Percentiles rank a stretch among this genome's conserved stretches.
These are phyloP conservation scores for Drosophila flavopinicola DNA, from an alignment of 2,888 invertebrate species.

Conservation along the genomic window DNA sequence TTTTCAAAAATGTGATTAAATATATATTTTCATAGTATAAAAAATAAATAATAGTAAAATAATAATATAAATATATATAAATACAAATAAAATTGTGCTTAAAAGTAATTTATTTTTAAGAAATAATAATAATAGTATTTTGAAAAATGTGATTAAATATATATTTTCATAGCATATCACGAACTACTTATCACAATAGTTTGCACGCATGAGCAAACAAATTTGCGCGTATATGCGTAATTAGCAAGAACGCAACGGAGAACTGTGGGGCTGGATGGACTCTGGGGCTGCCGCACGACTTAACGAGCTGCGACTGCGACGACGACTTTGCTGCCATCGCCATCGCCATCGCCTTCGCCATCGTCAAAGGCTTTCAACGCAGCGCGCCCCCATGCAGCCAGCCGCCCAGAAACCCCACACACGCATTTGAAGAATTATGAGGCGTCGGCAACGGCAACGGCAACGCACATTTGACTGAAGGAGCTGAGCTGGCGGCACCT, in stretches of 20 bases:
- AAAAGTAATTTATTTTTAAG: background rate
- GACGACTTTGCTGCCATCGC: slow-evolving; percentile 6
- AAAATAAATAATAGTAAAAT: no score
- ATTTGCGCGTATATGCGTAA: slow-evolving; percentile 63
- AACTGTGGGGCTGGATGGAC: slow-evolving; percentile 44
- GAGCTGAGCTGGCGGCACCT: slow-evolving; percentile 58
- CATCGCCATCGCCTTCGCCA: slow-evolving; percentile 26
- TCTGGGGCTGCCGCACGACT: slow-evolving; percentile 54
- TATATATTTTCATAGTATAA: background rate
- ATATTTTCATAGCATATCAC: background rate
- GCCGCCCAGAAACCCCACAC: slow-evolving; percentile 65
- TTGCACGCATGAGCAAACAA: slow-evolving; percentile 36
- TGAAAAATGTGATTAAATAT: background rate
- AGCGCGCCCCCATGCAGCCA: slow-evolving; percentile 54
- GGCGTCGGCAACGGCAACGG: slow-evolving; percentile 53
- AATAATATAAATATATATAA: no score
- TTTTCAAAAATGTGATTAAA: background rate
- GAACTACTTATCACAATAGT: slow-evolving; percentile 1
- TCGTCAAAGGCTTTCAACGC: slow-evolving; percentile 67
- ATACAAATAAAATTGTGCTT: no score
- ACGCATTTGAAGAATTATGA: slow-evolving; percentile 77
- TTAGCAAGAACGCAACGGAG: slow-evolving; percentile 72
- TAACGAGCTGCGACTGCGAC: slow-evolving; percentile 67
- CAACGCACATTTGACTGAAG: slow-evolving; percentile 72
- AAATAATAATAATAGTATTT: background rate